Evolutionary conservation across 1,140 invertebrate species (phyloP), one percentile per base, ranked within the genome.

Genomic region (Drosophila quadrilineata): DNA sequence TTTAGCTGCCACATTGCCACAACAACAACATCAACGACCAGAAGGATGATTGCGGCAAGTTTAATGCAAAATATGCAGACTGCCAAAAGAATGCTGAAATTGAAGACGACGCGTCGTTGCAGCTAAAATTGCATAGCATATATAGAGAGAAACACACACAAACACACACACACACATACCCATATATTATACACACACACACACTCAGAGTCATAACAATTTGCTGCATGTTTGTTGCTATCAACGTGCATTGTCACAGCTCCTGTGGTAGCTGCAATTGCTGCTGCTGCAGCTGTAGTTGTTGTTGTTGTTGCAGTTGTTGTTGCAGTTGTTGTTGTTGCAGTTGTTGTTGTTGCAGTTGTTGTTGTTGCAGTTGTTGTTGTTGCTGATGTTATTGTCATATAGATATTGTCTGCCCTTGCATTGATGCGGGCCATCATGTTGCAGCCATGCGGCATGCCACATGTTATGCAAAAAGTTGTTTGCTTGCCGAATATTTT

Each of bases 21-120:
- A 45, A 60, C 31, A 38, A 14, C 33, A 36, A 10, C 45, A 56
- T 46, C 33, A 48, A 16, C 35, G 22, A 48, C 16, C 26, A 3
- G 19, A 8, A 26, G 8, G 45, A 16, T 19, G 28, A 17, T 19
- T 19, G 10, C 48, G 19, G 28, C 26, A 21, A 21, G n/a, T n/a
- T n/a, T 45, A 28, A 38, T 38, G 36, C 40, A 56, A 79, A 76
- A 58, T 74, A 74, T 84, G 77, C 77, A 85, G 75, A 79, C 75
- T 60, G 36, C 48, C 64, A 59, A 62, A 84, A 84, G 79, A 84
- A 84, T 84, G 79, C 71, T 75, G 74, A 85, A 84, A 84, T 84
- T 84, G 79, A 85, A 84, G 74, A 84, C 50, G 73, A 48, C 38
- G 45, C 28, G 29, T n/a, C n/a, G n/a, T n/a, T n/a, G 31, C 10